A percentile compares a stretch with the other conserved stretches of the same genome.
Conservation (phyloP, 37 sponge, comb jelly and placozoan species). For the Ephydatia muelleri region DNA sequence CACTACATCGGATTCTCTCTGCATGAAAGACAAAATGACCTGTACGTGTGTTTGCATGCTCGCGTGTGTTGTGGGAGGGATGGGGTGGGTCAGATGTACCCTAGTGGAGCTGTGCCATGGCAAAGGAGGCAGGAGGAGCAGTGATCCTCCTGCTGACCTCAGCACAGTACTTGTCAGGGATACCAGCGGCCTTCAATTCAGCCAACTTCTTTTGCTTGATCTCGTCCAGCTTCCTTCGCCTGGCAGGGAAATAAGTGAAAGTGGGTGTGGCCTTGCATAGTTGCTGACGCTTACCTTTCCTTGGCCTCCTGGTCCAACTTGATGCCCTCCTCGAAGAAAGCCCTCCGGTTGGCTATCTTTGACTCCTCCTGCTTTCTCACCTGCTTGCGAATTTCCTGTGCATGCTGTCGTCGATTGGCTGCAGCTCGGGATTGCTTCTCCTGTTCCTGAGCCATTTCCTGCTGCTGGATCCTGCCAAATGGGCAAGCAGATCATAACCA, state of each 20-base stretch:
- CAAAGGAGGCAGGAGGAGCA: slow-evolving; percentile 92
- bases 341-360: slow-evolving; percentile 60
- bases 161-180: slow-evolving; percentile 96
- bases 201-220: slow-evolving; percentile 93
- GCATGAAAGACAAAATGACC: neutral
- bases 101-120: slow-evolving; percentile 53
- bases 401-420: slow-evolving; percentile 50
- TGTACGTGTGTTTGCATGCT: too few relatives aligned
- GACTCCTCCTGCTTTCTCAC: slow-evolving; percentile 88
- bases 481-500: neutral
- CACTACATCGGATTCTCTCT: neutral
- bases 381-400: slow-evolving; percentile 84
- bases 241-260: too few relatives aligned
- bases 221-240: slow-evolving; percentile 83
- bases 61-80: neutral
- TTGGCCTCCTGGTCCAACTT: slow-evolving; percentile 95
- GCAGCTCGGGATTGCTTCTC: slow-evolving; percentile 24
- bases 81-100: neutral
- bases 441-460: slow-evolving; percentile 67
- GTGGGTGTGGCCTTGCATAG: neutral
- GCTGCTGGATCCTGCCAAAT: slow-evolving; percentile 70
- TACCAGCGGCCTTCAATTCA: slow-evolving; percentile 86
- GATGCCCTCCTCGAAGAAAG: slow-evolving; percentile 96
- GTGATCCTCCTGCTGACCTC: slow-evolving; percentile 92
- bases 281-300: slow-evolving; percentile 67